Evolutionary conservation across 2,888 invertebrate species (phyloP), one percentile per base, ranked within the genome.

Genomic region (Cantharis flavilabris): DNA sequence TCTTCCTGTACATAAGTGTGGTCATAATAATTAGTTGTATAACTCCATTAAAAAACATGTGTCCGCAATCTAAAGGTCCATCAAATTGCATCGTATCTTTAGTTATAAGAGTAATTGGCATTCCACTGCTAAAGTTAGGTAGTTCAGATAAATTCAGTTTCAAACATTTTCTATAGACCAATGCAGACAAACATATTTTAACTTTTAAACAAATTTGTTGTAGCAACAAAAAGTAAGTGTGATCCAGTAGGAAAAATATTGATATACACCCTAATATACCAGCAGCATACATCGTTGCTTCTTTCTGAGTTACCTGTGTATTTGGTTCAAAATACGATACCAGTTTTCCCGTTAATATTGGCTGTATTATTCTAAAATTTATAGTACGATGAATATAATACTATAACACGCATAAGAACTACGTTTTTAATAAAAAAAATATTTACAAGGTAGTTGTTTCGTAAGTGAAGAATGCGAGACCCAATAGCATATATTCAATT

Each of bases 171-270:
- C 96, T 91, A 86, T 96, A 97, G 75, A 97, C 92, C 26, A 97
- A 89, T 0, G 95, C 93, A 84, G 96, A 96, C 84, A 94, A 93
- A 0, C 95, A 95, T 0, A 97, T 92, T 11, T 96, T 90, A 85
- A 96, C 91, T 87, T 94, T 93, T 95, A 96, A 95, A 69, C 97
- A 96, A 88, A 95, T 91, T 83, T 95, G 94, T 72, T 94, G 90
- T 16, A 95, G 92, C 14, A 93, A 93, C 90, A 97, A 93, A 93
- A 97, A 96, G 86, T 95, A 96, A 0, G 96, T 96, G 89, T 98
- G 87, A 28, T 79, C 75, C n/a, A 84, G 69, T 5, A 96, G 89
- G 23, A 95, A 93, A 83, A 93, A 93, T 62, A 94, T 84, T 0
- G 93, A 93, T 0, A 94, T 93, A 80, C 93, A 92, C 13, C 93